Evolutionary conservation across 2,797 vertebrate species (phyloP), one percentile per base, ranked within the genome.

Genomic region (Oreortyx pictus): DNA sequence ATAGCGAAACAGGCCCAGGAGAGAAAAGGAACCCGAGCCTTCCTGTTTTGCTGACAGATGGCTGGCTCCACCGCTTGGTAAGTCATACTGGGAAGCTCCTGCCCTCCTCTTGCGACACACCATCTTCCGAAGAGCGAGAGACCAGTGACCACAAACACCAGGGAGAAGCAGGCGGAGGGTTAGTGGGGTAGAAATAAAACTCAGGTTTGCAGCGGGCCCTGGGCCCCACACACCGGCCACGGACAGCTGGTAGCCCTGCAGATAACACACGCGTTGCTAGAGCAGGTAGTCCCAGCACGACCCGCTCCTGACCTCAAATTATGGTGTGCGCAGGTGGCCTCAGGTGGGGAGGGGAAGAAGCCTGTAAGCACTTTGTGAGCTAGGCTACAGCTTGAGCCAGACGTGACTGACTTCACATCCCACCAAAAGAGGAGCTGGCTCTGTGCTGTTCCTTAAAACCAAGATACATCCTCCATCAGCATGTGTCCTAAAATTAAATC

Each of bases 31-130:
- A 98, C 98, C 97, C 96, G 57, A 97, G 97, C 97, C 98, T 99
- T 99, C 98, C 98, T 98, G 98, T 98, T 98, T 98, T 97, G 97
- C 97, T 97, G 98, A 98, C 98, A 98, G 98, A 98, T 98, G 98
- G 98, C 98, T 97, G 98, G 98, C 98, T 99, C 98, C 97, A 98
- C 94, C 74, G 97, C 97, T 75, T 97, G 98, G 98, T 96, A 97
- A 98, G 98, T 96, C 98, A 98, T 97, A 97, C 96, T 93, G 97
- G 98, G 98, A 98, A 98, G 97, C 97, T 92, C 93, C 77, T 66
- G 95, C 92, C 95, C 88, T 95, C 97, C 43, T 96, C 98, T 98
- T 97, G 98, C 97, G 85, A 98, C 91, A 89, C 96, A 52, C 88
- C 82, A 59, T 65, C 90, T 97, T 97, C 97, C 79, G 94, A 95